These are phyloP conservation scores for Sebastes glaucus DNA, from an alignment of 2,797 vertebrate genomes.

Conservation along the genomic window DNA sequence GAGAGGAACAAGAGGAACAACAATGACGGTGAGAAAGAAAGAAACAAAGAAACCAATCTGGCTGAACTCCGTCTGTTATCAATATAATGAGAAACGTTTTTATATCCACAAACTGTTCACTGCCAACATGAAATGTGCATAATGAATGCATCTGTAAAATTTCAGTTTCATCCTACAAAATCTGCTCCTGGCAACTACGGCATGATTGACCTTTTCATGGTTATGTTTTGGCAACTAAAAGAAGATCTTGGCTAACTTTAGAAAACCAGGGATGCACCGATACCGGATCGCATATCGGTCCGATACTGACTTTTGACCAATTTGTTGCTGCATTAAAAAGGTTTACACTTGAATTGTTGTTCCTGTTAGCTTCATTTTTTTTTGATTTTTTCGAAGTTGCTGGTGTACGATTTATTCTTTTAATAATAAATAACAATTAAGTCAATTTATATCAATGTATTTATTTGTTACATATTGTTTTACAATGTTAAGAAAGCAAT, in stretches of 20 bases:
- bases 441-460: too few relatives aligned
- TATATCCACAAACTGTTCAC: not conserved
- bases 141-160: not conserved
- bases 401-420: too few relatives aligned
- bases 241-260: not conserved
- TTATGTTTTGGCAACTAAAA: not conserved
- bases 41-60: not conserved
- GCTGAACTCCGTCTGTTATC: not conserved
- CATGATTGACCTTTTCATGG: not conserved
- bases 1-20: not conserved
- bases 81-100: not conserved
- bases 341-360: too few relatives aligned
- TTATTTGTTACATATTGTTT: too few relatives aligned
- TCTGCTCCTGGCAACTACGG: not conserved
- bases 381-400: too few relatives aligned
- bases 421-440: too few relatives aligned
- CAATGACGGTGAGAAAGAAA: not conserved
- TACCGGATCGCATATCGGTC: fast-evolving
- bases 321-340: too few relatives aligned
- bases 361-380: too few relatives aligned
- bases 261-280: too few relatives aligned
- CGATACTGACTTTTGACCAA: too few relatives aligned
- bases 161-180: not conserved
- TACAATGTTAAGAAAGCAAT: too few relatives aligned
- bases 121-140: not conserved